Base-by-base conservation (phyloP, 2,888 invertebrate species). In the Microctonus aethiopoides region DNA sequence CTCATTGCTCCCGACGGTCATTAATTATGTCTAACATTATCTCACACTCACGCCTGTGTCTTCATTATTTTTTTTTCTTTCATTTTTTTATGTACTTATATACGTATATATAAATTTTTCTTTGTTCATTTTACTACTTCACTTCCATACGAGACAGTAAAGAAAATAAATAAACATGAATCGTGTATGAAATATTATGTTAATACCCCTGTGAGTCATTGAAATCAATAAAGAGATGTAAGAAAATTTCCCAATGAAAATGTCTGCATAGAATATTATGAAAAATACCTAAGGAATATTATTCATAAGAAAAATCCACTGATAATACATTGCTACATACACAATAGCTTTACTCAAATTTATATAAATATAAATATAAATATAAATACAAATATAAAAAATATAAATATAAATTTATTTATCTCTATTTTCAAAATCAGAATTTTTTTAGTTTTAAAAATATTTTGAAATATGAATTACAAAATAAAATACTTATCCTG, bases 1-100 rank as follows among this genome's bases (percentile, higher is more conserved):
- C 65, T 65, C 39, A 65, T 65, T 65, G 56, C 65, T 65, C 65
- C 36, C 65, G 41, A 16, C 16, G 56, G 56, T 34, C 65, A 65
- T 65, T 56, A 65, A 65, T 65, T 65, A 65, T 65, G 54, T 36
- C 34, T 29, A 56, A 39, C 22, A 65, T 26, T 56, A 54, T 54
- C 54, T 63, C 54, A 32, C 32, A 32, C 54, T 63, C 54, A 32
- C 32, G 32, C 20, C 22, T 34, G 16, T 63, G 13, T 22, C n/a
- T n/a, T n/a, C n/a, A n/a, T n/a, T n/a, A n/a, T n/a, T n/a, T n/a
- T n/a, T n/a, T n/a, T n/a, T n/a, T n/a, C n/a, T n/a, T n/a, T n/a
- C n/a, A n/a, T n/a, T n/a, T n/a, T n/a, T n/a, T n/a, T n/a, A n/a
- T n/a, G n/a, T n/a, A n/a, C n/a, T n/a, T n/a, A n/a, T n/a, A n/a